These are phyloP conservation scores for Scolopax rusticola DNA, from an alignment of 2,797 vertebrate species.

Conservation along the genomic window DNA sequence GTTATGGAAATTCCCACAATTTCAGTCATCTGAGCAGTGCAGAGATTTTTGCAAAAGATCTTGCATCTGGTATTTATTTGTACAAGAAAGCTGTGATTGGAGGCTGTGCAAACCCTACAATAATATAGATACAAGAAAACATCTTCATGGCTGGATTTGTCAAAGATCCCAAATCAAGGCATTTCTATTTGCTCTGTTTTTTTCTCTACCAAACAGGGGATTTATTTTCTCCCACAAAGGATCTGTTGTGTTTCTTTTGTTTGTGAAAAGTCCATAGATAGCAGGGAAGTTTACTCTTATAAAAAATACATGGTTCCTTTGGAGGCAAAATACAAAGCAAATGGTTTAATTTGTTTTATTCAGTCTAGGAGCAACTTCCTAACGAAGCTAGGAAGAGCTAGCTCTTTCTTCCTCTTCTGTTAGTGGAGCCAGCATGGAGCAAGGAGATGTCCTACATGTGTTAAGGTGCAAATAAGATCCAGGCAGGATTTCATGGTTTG, in stretches of 20 bases:
- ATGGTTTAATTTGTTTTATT: neutral
- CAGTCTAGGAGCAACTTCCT: neutral
- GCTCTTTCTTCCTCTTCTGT: neutral
- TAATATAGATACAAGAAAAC: neutral
- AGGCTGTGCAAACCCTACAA: neutral
- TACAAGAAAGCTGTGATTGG: neutral
- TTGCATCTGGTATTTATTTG: neutral
- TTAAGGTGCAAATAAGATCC: neutral
- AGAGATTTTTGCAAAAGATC: neutral
- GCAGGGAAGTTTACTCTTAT: neutral
- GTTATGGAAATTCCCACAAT: neutral
- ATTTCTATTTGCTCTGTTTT: neutral
- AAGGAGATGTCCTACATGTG: neutral
- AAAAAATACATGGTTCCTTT: neutral
- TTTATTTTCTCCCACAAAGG: fast-evolving
- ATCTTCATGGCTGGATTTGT: neutral
- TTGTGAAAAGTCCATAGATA: neutral
- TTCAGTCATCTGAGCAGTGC: neutral
- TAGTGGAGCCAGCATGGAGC: neutral
- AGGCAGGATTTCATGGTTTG: neutral
- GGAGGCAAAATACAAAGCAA: neutral
- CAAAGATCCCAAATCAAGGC: neutral
- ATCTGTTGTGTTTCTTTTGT: neutral
- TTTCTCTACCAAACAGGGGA: neutral
- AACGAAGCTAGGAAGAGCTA: neutral